Evolutionary conservation across 2,797 vertebrate genomes (phyloP).

Genomic region (Arctocebus calabarensis): DNA sequence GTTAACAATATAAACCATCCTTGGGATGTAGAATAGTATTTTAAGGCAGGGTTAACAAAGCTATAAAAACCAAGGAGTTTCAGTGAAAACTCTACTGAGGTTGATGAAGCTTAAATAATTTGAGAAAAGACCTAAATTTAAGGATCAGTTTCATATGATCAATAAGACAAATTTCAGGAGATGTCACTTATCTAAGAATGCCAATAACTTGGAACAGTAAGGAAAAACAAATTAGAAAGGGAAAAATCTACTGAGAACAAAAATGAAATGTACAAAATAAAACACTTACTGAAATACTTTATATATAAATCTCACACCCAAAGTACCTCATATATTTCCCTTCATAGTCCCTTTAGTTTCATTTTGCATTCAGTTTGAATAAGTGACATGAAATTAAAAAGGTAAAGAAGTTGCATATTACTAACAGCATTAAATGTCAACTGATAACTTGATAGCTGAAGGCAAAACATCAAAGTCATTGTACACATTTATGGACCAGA

Average conservation of each 20-base stretch:
- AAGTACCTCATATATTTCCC: not conserved
- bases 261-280: constrained; percentile 21
- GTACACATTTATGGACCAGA: not conserved
- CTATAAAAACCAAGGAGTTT: not conserved
- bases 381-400: not conserved
- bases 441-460: not conserved
- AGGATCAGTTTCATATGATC: not conserved
- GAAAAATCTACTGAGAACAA: not conserved
- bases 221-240: not conserved
- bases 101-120: constrained; percentile 28
- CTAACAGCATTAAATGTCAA: not conserved
- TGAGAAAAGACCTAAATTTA: constrained; percentile 46
- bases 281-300: not conserved
- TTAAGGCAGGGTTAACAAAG: not conserved
- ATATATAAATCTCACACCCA: not conserved
- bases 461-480: not conserved
- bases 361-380: not conserved
- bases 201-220: not conserved
- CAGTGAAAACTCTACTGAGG: not conserved
- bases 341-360: not conserved
- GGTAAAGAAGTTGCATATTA: not conserved
- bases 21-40: not conserved
- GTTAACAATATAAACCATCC: not conserved
- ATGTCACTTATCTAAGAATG: not conserved
- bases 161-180: not conserved